Conservation (phyloP, 2,797 vertebrate genomes). For the Zalophus californianus region DNA sequence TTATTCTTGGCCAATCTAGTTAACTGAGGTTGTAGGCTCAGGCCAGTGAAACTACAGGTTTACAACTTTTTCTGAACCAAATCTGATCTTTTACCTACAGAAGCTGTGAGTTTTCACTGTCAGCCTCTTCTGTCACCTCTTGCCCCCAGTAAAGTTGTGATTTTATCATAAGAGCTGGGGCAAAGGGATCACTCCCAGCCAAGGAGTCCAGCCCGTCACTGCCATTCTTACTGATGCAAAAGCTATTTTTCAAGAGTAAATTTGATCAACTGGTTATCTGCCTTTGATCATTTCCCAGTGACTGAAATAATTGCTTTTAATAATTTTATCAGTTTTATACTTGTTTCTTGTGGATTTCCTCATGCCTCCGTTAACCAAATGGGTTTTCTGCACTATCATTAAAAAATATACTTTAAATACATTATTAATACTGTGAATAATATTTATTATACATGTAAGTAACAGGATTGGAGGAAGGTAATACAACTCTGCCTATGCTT, state of each 20-base stretch:
- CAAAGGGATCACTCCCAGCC: neutral
- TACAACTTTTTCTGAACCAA: neutral
- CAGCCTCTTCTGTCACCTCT: neutral
- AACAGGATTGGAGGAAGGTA: neutral
- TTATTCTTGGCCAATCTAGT: neutral
- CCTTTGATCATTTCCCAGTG: neutral
- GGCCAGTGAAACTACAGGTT: neutral
- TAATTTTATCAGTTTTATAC: neutral
- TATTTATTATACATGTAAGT: neutral
- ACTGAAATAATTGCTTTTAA: neutral
- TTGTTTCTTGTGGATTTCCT: neutral
- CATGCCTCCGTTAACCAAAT: neutral
- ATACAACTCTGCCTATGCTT: neutral
- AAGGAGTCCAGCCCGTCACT: too few species aligned
- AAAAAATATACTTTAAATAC: neutral
- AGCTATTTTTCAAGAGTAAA: neutral
- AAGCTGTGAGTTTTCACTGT: neutral
- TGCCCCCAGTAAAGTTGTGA: neutral
- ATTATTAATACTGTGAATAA: neutral
- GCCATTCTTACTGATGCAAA: neutral
- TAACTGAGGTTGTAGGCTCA: neutral
- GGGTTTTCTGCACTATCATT: neutral
- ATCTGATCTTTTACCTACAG: neutral
- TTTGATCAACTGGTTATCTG: neutral
- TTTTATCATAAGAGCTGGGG: neutral